Evolutionary conservation across 2,113 vertebrate species (phyloP).

Genomic region (Actinemys pallida): DNA sequence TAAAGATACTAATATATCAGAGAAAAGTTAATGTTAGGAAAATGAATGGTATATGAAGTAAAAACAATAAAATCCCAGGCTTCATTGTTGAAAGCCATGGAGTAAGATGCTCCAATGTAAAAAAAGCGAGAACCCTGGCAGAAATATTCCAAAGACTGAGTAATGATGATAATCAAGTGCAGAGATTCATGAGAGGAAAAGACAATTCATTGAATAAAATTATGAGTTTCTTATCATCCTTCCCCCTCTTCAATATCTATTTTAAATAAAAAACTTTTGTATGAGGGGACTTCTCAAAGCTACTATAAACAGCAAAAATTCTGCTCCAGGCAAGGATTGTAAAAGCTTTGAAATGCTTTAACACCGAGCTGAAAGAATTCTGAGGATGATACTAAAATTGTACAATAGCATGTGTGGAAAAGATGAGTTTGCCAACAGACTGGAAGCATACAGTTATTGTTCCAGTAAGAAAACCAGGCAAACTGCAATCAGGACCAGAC

Average conservation of each 20-base stretch:
- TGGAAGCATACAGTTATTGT: background rate
- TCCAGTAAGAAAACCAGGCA: background rate
- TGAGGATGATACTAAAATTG: background rate
- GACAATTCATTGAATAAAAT: background rate
- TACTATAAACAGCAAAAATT: background rate
- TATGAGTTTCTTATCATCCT: background rate
- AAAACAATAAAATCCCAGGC: background rate
- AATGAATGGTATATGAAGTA: background rate
- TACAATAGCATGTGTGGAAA: background rate
- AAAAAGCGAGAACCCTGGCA: background rate
- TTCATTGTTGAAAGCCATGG: background rate
- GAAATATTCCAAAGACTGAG: background rate
- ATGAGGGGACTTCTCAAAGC: background rate
- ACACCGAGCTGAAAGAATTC: background rate
- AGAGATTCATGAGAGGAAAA: background rate
- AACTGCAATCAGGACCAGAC: background rate
- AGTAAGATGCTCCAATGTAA: background rate
- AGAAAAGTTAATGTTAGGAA: background rate
- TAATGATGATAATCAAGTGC: background rate
- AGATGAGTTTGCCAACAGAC: background rate
- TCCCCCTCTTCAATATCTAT: too few species aligned
- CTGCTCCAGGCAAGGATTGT: background rate
- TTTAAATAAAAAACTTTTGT: too few species aligned
- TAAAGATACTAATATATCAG: background rate
- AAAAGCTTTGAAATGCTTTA: background rate